Percentiles rank a stretch among this genome's conserved stretches.
Evolutionary conservation across 2,113 vertebrate species (phyloP).

Genomic region (Pseudorhombus dupliciocellatus): DNA sequence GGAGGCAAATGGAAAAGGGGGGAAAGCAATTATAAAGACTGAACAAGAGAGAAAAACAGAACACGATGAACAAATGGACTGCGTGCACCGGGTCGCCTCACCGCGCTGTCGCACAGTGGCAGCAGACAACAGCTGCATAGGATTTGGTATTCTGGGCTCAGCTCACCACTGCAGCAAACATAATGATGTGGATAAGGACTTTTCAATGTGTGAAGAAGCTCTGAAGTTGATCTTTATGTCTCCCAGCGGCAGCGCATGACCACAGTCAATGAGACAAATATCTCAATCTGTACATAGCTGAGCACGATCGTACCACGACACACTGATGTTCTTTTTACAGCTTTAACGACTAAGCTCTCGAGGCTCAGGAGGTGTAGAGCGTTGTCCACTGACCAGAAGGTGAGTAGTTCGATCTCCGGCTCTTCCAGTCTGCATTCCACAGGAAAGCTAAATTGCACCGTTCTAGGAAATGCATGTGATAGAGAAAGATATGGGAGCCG

Average conservation of each 20-base stretch:
- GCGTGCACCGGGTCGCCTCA: neutral
- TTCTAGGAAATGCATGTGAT: too few species aligned
- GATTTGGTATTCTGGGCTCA: neutral
- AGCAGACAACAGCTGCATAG: neutral
- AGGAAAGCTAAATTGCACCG: too few species aligned
- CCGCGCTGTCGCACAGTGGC: neutral
- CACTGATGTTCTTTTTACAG: too few species aligned
- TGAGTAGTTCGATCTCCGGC: too few species aligned
- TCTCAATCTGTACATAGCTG: too few species aligned
- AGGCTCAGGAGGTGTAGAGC: too few species aligned
- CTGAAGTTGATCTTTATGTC: neutral
- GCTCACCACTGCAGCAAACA: neutral
- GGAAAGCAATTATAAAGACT: neutral
- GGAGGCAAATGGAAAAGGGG: neutral
- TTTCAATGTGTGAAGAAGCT: neutral
- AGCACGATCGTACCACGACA: too few species aligned
- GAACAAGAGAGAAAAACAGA: neutral
- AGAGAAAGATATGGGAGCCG: too few species aligned
- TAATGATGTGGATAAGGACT: neutral
- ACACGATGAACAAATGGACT: conserved; percentile 4
- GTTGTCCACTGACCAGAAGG: too few species aligned
- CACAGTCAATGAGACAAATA: neutral
- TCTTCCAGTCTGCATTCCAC: too few species aligned
- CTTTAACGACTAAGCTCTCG: too few species aligned
- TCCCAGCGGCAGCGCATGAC: neutral